Conservation (phyloP, 2,113 vertebrate species). For the Trogon surrucura region DNA sequence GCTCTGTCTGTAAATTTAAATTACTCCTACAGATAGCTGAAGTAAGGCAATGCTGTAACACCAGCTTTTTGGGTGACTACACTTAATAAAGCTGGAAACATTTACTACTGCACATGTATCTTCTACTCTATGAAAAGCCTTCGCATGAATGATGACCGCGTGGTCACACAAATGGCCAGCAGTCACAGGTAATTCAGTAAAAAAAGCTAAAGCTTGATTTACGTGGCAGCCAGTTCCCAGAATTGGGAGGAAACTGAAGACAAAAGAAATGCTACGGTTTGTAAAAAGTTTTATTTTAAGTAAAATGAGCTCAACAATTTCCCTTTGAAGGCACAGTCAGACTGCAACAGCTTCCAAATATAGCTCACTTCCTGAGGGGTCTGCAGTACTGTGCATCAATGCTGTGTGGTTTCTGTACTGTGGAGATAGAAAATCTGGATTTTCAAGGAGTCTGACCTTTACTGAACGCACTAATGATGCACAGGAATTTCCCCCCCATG, state of each 20-base stretch:
- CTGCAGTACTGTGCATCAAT: not conserved
- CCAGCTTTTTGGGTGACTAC: not conserved
- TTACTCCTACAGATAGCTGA: not conserved
- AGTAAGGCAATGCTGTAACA: not conserved
- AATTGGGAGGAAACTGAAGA: conserved; percentile 10
- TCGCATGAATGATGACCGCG: rapidly evolving
- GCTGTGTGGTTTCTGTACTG: not conserved
- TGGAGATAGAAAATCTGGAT: not conserved
- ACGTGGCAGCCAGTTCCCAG: not conserved
- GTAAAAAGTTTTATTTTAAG: conserved; percentile 20
- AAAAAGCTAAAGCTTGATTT: not conserved
- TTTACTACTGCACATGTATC: not conserved
- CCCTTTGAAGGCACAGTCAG: not conserved
- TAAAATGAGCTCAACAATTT: not conserved
- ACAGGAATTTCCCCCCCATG: conserved; percentile 28
- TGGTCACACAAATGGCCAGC: not conserved
- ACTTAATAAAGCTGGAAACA: rapidly evolving
- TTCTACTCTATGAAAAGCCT: not conserved
- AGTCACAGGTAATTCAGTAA: not conserved
- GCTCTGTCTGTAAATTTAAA: not conserved
- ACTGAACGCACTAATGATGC: not conserved
- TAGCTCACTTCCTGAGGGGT: conserved; percentile 34
- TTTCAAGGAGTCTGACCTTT: conserved; percentile 34
- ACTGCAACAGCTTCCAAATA: not conserved
- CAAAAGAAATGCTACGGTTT: not conserved